Percentiles rank a stretch among this genome's conserved stretches.
These are phyloP conservation scores for Drosophila ezoana DNA, from an alignment of 2,888 invertebrate species.

Conservation along the genomic window DNA sequence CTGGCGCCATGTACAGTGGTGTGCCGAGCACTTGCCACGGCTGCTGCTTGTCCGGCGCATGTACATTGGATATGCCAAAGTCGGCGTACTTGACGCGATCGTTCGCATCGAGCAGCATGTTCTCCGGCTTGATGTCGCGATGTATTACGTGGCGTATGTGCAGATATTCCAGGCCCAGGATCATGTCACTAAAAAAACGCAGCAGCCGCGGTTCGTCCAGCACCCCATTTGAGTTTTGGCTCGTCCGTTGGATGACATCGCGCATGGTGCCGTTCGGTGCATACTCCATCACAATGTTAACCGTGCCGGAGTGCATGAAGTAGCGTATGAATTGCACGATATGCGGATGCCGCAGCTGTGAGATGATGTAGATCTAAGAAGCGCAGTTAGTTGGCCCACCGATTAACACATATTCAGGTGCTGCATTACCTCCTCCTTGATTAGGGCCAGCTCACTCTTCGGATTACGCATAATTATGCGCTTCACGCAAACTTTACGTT, in stretches of 20 bases:
- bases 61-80: constrained; percentile 86
- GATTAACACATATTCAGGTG: background rate
- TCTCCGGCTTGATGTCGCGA: constrained; percentile 90
- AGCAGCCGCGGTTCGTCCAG: constrained; percentile 66
- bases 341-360: constrained; percentile 83
- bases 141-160: constrained; percentile 86
- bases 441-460: constrained; percentile 69
- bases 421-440: constrained; percentile 77
- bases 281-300: constrained; percentile 84
- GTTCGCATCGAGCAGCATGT: constrained; percentile 88
- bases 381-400: background rate
- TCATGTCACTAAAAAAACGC: constrained; percentile 85
- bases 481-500: constrained; percentile 79
- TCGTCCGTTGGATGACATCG: constrained; percentile 60
- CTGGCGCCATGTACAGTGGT: constrained; percentile 91
- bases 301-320: constrained; percentile 72
- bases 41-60: constrained; percentile 62
- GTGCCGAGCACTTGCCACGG: constrained; percentile 85
- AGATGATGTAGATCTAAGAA: constrained; percentile 81
- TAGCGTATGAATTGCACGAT: constrained; percentile 81
- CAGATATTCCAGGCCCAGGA: constrained; percentile 83
- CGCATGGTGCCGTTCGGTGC: constrained; percentile 82
- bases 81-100: constrained; percentile 90
- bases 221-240: constrained; percentile 19
- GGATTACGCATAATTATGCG: constrained; percentile 79